These are phyloP conservation scores for Taurulus bubalis DNA, from an alignment of 2,113 vertebrate genomes.

Conservation along the genomic window DNA sequence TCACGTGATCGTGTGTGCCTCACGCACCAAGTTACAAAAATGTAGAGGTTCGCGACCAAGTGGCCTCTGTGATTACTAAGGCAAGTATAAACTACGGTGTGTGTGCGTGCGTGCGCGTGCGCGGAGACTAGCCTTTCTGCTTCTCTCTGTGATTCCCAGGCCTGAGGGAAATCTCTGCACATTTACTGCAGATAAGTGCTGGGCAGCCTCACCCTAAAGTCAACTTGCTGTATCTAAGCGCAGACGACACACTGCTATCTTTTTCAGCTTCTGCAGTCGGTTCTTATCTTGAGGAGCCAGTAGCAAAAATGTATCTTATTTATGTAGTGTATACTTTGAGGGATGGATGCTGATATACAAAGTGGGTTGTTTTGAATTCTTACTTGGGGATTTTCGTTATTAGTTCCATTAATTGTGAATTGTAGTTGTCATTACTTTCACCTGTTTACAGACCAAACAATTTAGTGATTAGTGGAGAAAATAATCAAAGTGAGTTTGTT, in stretches of 20 bases:
- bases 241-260: constrained; percentile 6
- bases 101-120: too few relatives aligned
- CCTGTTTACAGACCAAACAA: too few relatives aligned
- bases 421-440: neutral
- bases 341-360: neutral
- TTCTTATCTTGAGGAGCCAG: constrained; percentile 9
- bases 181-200: constrained; percentile 32
- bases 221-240: constrained; percentile 15
- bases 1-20: too few relatives aligned
- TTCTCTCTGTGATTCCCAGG: neutral
- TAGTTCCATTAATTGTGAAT: neutral
- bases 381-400: neutral
- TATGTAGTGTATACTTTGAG: neutral
- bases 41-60: too few relatives aligned
- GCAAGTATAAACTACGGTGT: too few relatives aligned
- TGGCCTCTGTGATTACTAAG: too few relatives aligned
- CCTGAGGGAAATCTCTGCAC: constrained; percentile 42
- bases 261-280: neutral
- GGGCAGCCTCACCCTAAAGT: constrained; percentile 24
- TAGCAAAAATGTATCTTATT: neutral
- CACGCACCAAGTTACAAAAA: too few relatives aligned
- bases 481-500: neutral
- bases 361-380: neutral
- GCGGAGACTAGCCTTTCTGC: neutral
- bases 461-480: neutral